Percentiles rank a stretch among this genome's conserved stretches.
phyloP scores from a whole-genome alignment of 1,140 invertebrate genomes.

The Diachasmimorpha longicaudata region DNA sequence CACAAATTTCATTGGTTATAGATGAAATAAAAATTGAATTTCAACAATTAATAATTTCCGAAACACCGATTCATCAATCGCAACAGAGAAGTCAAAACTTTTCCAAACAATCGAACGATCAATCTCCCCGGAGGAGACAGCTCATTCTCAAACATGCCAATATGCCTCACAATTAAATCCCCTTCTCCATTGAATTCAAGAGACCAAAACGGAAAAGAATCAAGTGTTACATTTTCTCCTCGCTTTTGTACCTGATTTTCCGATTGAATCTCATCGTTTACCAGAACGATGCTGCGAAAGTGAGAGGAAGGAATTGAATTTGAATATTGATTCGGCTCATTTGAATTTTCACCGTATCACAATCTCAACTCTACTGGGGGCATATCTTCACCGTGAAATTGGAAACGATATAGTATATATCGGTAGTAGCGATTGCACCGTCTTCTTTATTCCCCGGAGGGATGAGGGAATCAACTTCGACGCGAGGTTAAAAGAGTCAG shows the following conservation, averaged over 20 bases:
- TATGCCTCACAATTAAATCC: background rate
- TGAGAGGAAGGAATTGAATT: constrained; percentile 47
- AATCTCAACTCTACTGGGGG: constrained; percentile 8
- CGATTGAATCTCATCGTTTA: constrained; percentile 27
- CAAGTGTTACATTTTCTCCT: background rate
- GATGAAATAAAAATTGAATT: too few species aligned
- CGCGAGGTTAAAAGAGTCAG: background rate
- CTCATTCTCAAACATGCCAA: background rate
- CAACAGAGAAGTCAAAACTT: background rate
- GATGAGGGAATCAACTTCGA: background rate
- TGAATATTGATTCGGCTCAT: constrained; percentile 63
- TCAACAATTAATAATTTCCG: too few species aligned
- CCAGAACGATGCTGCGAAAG: constrained; percentile 25
- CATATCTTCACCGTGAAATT: constrained; percentile 58
- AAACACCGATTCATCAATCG: background rate
- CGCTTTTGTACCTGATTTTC: constrained; percentile 17
- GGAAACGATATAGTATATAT: constrained; percentile 55
- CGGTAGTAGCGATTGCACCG: constrained; percentile 18
- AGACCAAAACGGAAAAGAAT: background rate
- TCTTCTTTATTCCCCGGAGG: constrained; percentile 3
- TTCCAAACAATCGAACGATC: background rate
- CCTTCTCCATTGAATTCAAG: background rate
- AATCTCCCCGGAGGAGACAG: background rate
- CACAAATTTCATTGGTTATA: too few species aligned
- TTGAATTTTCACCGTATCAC: constrained; percentile 58